Percentiles rank a stretch among this genome's conserved stretches.
Evolutionary conservation across 2,113 vertebrate genomes (phyloP).

Genomic region (Coracopsis vasa): DNA sequence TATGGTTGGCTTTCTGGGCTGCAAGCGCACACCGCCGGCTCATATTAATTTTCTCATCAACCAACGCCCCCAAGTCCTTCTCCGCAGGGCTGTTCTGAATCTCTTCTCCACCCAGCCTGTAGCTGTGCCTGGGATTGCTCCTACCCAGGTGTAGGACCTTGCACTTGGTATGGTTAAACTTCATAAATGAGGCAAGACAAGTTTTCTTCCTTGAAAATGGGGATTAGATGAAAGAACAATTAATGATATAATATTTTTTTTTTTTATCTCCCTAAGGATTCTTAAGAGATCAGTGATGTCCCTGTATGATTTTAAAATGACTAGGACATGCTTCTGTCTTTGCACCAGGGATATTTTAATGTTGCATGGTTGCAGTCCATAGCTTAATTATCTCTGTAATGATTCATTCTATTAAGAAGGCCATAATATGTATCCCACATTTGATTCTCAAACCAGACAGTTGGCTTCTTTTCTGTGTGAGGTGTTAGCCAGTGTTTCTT

Average conservation of each 20-base stretch:
- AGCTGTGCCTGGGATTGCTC: too few relatives aligned
- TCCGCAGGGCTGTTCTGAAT: too few relatives aligned
- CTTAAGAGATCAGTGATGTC: neutral
- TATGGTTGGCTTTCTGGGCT: too few relatives aligned
- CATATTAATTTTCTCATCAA: too few relatives aligned
- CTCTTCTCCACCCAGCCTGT: too few relatives aligned
- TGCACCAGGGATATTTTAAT: neutral
- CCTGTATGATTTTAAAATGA: neutral
- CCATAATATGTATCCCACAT: neutral
- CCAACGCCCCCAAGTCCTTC: too few relatives aligned
- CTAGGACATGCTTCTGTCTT: neutral
- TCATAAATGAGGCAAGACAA: neutral
- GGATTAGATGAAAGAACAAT: neutral
- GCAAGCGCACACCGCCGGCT: too few relatives aligned
- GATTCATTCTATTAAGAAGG: neutral
- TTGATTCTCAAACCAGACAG: neutral
- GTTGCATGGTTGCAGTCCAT: neutral
- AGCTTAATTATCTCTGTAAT: neutral
- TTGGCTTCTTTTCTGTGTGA: neutral
- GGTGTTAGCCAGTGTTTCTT: neutral
- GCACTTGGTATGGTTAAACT: too few relatives aligned
- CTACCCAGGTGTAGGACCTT: too few relatives aligned
- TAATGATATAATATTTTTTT: neutral
- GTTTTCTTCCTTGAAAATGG: neutral
- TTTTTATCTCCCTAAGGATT: accelerated